Evolutionary conservation across 1,140 invertebrate genomes (phyloP), one percentile per base, ranked within the genome.

Genomic region (Anoplolepis gracilipes): DNA sequence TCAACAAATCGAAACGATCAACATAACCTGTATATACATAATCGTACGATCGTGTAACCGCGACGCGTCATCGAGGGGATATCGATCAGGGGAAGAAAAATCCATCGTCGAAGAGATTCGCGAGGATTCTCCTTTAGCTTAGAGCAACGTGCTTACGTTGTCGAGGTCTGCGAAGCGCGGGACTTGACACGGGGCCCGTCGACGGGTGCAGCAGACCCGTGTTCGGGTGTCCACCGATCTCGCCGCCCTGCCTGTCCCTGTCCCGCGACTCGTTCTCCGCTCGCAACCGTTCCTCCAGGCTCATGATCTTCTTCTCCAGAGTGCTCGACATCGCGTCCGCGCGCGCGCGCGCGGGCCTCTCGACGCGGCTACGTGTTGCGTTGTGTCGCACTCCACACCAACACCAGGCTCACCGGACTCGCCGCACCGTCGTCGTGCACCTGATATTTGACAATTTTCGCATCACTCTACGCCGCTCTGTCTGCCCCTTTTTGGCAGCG

Each of bases 211-310:
- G 92, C 64, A 93, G 22, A 28, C 88, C 84, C 69, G 87, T 86
- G 87, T 89, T 90, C 88, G 92, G 77, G 69, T n/a, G n/a, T n/a
- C 79, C 87, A 0, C 55, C 77, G 89, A 92, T 84, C 86, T 93
- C 93, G 86, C 76, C 91, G 77, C 77, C 90, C 46, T 93, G 94
- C 79, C 93, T 92, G 81, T 95, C 95, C 88, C 95, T 93, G 69
- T 95, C 95, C 72, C 94, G 93, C 36, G 96, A 95, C 92, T 96
- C 96, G 93, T 96, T 97, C 95, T 97, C 97, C 49, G 96, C 96
- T 90, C 95, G 95, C 65, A 97, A 94, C 73, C 96, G 95, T 85
- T 96, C 96, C 93, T 97, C 96, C 87, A 97, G 93, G 86, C 96
- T 96, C 88, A 96, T 94, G 90, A 97, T 96, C 94, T 96, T 97